Evolutionary conservation across 2,113 vertebrate genomes (phyloP).

Genomic region (Poecile atricapillus): DNA sequence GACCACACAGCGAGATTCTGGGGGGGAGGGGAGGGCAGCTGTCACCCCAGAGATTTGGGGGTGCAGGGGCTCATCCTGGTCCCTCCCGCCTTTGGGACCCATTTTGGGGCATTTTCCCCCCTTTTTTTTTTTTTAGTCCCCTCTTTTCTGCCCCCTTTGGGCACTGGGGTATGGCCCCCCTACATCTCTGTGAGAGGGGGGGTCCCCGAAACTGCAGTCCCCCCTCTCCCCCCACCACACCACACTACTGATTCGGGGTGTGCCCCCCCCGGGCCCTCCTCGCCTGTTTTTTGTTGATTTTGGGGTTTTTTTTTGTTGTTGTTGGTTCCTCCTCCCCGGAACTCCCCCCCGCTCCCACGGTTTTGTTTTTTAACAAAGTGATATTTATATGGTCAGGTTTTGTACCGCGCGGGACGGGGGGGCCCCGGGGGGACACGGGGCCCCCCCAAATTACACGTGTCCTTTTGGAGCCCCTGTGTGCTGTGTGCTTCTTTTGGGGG

Average conservation of each 20-base stretch:
- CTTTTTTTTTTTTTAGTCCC: neutral
- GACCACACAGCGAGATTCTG: neutral
- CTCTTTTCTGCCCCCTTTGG: neutral
- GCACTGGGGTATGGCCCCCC: neutral
- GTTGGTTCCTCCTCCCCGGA: neutral
- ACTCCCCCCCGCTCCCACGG: too few relatives aligned
- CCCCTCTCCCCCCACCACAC: too few relatives aligned
- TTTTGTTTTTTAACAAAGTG: neutral
- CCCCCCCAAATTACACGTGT: neutral
- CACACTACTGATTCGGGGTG: neutral
- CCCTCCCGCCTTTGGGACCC: neutral
- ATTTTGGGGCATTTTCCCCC: neutral
- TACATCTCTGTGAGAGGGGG: neutral
- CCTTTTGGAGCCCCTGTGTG: neutral
- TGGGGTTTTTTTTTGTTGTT: neutral
- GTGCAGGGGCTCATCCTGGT: neutral
- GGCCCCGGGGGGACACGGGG: neutral
- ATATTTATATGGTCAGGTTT: neutral
- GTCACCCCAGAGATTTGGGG: neutral
- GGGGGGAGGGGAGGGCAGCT: neutral
- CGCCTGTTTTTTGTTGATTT: neutral
- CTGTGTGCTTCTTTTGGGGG: neutral
- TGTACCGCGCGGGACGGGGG: neutral
- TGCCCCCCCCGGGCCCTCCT: neutral
- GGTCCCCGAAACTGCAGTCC: neutral